Conservation (phyloP, 2,797 vertebrate species). For the Tadarida brasiliensis region DNA sequence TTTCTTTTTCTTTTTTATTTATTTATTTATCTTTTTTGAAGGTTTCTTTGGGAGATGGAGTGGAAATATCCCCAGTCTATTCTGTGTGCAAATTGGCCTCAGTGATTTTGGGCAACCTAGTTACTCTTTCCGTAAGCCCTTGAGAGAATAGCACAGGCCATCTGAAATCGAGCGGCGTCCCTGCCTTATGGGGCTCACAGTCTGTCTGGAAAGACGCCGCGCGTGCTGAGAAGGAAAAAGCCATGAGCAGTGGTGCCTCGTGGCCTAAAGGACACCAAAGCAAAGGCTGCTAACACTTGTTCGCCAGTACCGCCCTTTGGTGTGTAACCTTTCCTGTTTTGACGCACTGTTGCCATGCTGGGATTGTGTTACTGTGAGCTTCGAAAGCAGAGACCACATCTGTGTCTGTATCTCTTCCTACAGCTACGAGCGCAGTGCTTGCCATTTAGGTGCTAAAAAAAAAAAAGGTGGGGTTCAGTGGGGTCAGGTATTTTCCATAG, state of each 20-base stretch:
- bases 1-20: background rate
- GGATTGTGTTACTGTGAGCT: slow-evolving; percentile 21
- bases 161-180: background rate
- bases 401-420: slow-evolving; percentile 33
- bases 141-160: background rate
- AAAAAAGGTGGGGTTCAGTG: background rate
- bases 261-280: background rate
- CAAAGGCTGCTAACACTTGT: slow-evolving; percentile 13
- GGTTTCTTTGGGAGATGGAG: background rate
- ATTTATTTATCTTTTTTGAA: background rate
- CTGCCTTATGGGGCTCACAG: background rate
- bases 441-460: slow-evolving; percentile 8
- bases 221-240: background rate
- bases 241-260: background rate
- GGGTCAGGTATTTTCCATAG: slow-evolving; percentile 67
- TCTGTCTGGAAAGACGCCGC: background rate
- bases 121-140: background rate
- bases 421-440: background rate
- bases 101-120: background rate
- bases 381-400: slow-evolving; percentile 38
- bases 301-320: background rate
- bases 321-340: slow-evolving; percentile 63
- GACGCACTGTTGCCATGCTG: background rate
- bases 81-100: background rate
- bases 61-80: background rate